Base-by-base conservation (phyloP, 2,797 vertebrate species). In the Alauda arvensis region DNA sequence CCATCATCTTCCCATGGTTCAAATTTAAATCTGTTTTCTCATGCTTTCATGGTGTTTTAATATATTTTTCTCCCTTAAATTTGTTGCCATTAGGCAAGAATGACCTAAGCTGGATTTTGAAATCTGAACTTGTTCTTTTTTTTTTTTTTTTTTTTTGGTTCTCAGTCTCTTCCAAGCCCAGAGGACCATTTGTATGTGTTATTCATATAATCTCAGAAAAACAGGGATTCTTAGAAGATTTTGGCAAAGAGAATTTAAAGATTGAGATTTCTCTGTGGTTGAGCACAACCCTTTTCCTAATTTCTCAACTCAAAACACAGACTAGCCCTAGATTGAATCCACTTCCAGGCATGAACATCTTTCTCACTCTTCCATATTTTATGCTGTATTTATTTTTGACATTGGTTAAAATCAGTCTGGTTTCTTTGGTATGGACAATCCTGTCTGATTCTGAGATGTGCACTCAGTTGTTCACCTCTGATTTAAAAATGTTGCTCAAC, bases 41-140 rank as follows among this genome's bases (percentile, higher is more conserved):
- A 52, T 71, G 46, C 68, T 84, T 88, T 49, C 57, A 8, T 26
- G 48, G 52, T 29, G 4, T 77, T 89, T 88, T 83, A 67, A 42
- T 57, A 3, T 57, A 55, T 79, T 94, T 91, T 92, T 82, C 40
- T 68, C 91, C 39, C 31, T 70, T 81, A 29, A 37, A 55, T 90
- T 85, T 82, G 40, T 75, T 92, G 37, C 29, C 16, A 9, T 75
- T 89, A 74, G 59, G 87, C 31, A 91, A 87, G 40, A 79, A 81
- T 52, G 59, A 89, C 61, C 65, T 90, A 91, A 91, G 66, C 8
- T 74, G 28, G 71, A 34, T 74, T 63, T 74, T 71, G 48, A 74
- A 89, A 90, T 46, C 43, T 1, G 2, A 65, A 33, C 31, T 76
- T 15, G 11, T 10, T 37, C 34, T 19, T 28, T 33, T 21, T 34